phyloP scores from a whole-genome alignment of 1,140 invertebrate species.

The Procambarus clarkii region DNA sequence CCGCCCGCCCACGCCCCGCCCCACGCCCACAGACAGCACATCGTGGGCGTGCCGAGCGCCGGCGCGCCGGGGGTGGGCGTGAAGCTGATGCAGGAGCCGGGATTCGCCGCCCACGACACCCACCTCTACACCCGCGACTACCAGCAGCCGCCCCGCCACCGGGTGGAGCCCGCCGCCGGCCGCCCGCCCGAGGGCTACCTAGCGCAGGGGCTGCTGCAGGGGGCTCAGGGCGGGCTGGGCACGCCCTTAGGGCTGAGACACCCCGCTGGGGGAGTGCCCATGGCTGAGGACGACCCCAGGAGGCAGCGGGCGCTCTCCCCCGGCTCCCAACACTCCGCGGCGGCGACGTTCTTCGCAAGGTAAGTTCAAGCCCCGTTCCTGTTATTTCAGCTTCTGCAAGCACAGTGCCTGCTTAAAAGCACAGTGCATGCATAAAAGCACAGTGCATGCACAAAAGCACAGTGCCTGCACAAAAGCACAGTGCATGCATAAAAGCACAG shows the following conservation, averaged over 20 bases:
- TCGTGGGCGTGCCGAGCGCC: conserved; percentile 56
- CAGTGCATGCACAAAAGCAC: too few species aligned
- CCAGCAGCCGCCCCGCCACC: not conserved
- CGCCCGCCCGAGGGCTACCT: conserved; percentile 9
- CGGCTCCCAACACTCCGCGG: conserved; percentile 53
- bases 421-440: too few species aligned
- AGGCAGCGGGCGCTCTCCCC: conserved; percentile 57
- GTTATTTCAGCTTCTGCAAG: too few species aligned
- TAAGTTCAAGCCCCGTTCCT: not conserved
- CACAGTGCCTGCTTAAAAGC: too few species aligned
- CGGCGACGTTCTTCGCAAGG: conserved; percentile 63
- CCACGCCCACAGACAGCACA: conserved; percentile 48
- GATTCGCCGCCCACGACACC: conserved; percentile 62
- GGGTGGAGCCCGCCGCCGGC: not conserved
- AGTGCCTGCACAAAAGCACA: too few species aligned
- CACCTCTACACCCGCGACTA: conserved; percentile 37
- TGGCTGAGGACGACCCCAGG: conserved; percentile 40
- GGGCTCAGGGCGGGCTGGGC: not conserved
- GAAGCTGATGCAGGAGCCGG: conserved; percentile 60
- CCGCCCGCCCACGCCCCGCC: conserved; percentile 37
- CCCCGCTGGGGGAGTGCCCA: not conserved
- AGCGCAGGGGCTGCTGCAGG: not conserved
- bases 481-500: too few species aligned
- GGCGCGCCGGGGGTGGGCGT: conserved; percentile 65
- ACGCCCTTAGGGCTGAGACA: not conserved